Conservation (phyloP, 30 jellyfish, hydroid and myxozoan genomes). For the Phacellophora camtschatica region DNA sequence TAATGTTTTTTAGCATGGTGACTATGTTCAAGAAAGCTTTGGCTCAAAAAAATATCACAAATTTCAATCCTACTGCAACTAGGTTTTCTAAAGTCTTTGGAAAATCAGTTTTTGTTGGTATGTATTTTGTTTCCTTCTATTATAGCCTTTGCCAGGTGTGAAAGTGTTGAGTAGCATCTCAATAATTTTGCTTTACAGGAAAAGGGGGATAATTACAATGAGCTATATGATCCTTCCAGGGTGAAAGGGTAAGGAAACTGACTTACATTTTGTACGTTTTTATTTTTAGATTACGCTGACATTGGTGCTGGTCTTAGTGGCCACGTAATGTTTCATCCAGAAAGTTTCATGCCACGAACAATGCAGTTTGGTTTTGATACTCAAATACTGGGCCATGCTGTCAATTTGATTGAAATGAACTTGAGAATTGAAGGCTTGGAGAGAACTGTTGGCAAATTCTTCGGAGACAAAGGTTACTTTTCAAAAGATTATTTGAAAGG, state of each 20-base stretch:
- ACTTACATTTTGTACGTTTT: too few relatives aligned
- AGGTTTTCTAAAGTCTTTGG: slow-evolving; percentile 71
- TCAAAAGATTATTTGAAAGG: slow-evolving; percentile 46
- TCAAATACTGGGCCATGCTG: slow-evolving; percentile 80
- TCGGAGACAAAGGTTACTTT: slow-evolving; percentile 65
- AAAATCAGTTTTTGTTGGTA: slow-evolving; percentile 15
- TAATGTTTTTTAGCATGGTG: slow-evolving; percentile 49
- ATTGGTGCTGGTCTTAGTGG: slow-evolving; percentile 84
- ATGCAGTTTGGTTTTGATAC: slow-evolving; percentile 43
- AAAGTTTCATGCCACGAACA: slow-evolving; percentile 88
- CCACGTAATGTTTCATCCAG: slow-evolving; percentile 85
- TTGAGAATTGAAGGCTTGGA: slow-evolving; percentile 96
- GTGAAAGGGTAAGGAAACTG: too few relatives aligned
- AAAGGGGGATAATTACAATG: too few relatives aligned
- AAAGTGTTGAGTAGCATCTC: too few relatives aligned
- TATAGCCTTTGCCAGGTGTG: too few relatives aligned
- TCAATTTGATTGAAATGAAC: slow-evolving; percentile 67
- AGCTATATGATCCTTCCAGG: too few relatives aligned
- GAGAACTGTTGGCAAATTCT: slow-evolving; percentile 12
- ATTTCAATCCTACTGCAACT: slow-evolving; percentile 71
- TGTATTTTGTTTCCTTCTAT: too few relatives aligned
- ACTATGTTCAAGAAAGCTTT: slow-evolving; percentile 42
- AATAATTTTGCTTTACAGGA: too few relatives aligned
- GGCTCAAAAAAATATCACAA: slow-evolving; percentile 24
- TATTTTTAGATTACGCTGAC: slow-evolving; percentile 31